Evolutionary conservation across 2,888 invertebrate species (phyloP).

Genomic region (Philonicus albiceps): DNA sequence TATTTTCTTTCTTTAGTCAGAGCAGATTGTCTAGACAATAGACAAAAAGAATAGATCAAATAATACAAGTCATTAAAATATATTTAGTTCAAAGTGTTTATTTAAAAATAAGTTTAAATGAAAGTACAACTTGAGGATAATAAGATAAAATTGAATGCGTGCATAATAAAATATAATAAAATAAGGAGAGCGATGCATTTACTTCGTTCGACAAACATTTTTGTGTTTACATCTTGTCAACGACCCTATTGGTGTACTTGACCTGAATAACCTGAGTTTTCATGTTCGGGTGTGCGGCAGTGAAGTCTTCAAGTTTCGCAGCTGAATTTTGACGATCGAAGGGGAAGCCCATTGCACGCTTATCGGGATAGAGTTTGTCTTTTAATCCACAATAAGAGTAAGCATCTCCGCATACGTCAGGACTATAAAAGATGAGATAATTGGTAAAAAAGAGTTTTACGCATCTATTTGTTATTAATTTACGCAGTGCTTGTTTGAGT

Average conservation of each 20-base stretch:
- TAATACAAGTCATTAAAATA: background rate
- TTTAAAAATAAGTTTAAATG: background rate
- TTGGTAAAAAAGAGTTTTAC: background rate
- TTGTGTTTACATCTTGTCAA: slow-evolving; percentile 14
- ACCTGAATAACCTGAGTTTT: slow-evolving; percentile 70
- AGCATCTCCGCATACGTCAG: slow-evolving; percentile 68
- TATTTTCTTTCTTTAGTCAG: no score
- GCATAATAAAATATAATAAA: background rate
- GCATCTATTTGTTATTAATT: background rate
- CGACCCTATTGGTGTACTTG: slow-evolving; percentile 64
- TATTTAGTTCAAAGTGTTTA: background rate
- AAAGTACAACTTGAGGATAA: background rate
- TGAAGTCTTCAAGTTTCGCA: slow-evolving; percentile 70
- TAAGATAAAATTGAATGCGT: background rate
- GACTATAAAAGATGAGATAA: slow-evolving; percentile 45
- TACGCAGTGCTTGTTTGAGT: slow-evolving; percentile 52
- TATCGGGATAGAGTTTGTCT: slow-evolving; percentile 74
- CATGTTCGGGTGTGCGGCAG: slow-evolving; percentile 75
- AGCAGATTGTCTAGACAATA: no score
- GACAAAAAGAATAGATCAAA: background rate
- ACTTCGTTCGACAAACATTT: background rate
- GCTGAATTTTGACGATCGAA: slow-evolving; percentile 64
- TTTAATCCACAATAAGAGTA: slow-evolving; percentile 75
- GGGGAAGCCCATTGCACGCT: slow-evolving; percentile 71
- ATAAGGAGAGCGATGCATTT: background rate